Evolutionary conservation across 2,113 vertebrate genomes (phyloP).

Genomic region (Heptranchias perlo): DNA sequence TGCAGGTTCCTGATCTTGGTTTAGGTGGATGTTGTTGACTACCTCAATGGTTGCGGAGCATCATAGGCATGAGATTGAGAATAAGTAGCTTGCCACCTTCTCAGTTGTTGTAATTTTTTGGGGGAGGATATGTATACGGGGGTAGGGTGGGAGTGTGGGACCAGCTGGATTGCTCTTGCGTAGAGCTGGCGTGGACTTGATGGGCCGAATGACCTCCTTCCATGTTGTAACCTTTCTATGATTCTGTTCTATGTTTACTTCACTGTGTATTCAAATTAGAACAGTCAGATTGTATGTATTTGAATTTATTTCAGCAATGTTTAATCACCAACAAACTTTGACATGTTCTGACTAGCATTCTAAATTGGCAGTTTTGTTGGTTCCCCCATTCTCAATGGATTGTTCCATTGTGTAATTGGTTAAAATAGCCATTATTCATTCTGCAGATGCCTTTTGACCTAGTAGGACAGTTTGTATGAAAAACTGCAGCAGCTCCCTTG

Average conservation of each 20-base stretch:
- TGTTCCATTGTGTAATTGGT: background rate
- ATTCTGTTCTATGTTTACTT: too few relatives aligned
- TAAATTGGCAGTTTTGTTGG: background rate
- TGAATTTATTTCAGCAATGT: background rate
- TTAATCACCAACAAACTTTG: background rate
- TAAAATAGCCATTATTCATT: background rate
- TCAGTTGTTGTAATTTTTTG: background rate
- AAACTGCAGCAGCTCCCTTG: background rate
- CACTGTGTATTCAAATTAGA: background rate
- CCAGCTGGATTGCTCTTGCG: too few relatives aligned
- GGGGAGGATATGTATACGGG: background rate
- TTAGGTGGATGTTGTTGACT: background rate
- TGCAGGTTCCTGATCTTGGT: too few relatives aligned
- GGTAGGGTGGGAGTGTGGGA: too few relatives aligned
- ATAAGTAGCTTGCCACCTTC: too few relatives aligned
- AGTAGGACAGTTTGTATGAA: background rate
- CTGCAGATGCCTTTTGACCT: background rate
- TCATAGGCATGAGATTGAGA: background rate
- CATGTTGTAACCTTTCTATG: too few relatives aligned
- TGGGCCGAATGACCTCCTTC: too few relatives aligned
- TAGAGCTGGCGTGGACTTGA: too few relatives aligned
- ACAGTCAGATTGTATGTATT: background rate
- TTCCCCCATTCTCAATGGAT: background rate
- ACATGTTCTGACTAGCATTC: too few relatives aligned
- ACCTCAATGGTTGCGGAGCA: background rate